Evolutionary conservation across 2,113 vertebrate genomes (phyloP).

Genomic region (Orthonyx spaldingii): DNA sequence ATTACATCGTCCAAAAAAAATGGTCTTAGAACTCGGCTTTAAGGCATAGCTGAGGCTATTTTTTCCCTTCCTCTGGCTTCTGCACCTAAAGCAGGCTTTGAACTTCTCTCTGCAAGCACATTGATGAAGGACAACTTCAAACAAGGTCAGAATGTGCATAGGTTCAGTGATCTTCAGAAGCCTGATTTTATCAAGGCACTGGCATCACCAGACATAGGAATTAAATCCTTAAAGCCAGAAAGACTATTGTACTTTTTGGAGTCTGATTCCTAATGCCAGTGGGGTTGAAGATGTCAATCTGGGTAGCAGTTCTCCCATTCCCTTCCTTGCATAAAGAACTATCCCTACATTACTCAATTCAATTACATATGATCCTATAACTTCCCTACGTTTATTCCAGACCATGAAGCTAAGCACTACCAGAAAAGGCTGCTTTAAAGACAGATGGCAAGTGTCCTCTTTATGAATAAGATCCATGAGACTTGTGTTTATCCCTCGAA

Average conservation of each 20-base stretch:
- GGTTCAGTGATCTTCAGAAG: constrained; percentile 1
- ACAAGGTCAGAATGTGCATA: neutral
- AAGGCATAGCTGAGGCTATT: neutral
- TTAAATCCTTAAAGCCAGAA: constrained; percentile 8
- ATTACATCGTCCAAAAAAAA: neutral
- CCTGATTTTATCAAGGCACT: constrained; percentile 2
- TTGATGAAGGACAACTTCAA: constrained; percentile 8
- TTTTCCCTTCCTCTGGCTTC: neutral
- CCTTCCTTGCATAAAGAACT: neutral
- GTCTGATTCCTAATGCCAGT: neutral
- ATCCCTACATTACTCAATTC: neutral
- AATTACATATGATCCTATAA: neutral
- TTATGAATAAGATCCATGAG: neutral
- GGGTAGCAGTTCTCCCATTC: neutral
- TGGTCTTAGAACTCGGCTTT: neutral
- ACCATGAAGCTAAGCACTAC: neutral
- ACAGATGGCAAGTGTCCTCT: neutral
- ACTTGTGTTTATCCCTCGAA: constrained; percentile 72
- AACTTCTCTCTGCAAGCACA: neutral
- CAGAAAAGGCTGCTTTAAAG: neutral
- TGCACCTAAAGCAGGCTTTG: neutral
- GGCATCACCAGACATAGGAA: neutral
- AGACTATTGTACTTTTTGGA: neutral
- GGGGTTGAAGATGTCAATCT: neutral
- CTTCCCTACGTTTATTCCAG: neutral